These are phyloP conservation scores for Leptopterna dolabrata DNA, from an alignment of 2,888 invertebrate genomes.

Conservation along the genomic window DNA sequence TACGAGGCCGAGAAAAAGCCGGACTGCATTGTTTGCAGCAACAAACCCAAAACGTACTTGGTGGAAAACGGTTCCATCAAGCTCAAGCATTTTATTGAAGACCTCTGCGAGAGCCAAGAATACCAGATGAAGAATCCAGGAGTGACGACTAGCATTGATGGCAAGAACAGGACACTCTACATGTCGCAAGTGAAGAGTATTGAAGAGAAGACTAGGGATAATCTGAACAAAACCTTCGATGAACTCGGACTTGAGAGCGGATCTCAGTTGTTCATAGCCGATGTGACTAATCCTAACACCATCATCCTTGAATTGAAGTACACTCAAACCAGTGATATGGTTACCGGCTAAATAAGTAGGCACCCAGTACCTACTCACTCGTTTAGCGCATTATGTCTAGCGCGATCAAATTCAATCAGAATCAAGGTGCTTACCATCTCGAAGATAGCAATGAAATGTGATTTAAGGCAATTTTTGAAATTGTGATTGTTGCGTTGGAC, in stretches of 20 bases:
- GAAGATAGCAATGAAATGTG: no score
- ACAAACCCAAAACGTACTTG: slow-evolving; percentile 74
- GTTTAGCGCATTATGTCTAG: no score
- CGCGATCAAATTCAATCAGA: not conserved
- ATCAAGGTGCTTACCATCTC: no score
- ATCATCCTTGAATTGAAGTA: slow-evolving; percentile 76
- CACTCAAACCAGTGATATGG: slow-evolving; percentile 19
- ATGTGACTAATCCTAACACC: slow-evolving; percentile 88
- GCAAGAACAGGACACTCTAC: slow-evolving; percentile 91
- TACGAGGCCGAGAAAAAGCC: slow-evolving; percentile 90
- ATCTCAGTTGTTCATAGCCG: slow-evolving; percentile 89
- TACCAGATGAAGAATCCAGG: slow-evolving; percentile 94
- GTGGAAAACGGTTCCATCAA: slow-evolving; percentile 76
- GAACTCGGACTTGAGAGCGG: slow-evolving; percentile 89
- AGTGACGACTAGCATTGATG: slow-evolving; percentile 82
- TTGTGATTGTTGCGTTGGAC: no score
- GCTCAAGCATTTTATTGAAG: slow-evolving; percentile 84
- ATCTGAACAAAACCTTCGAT: slow-evolving; percentile 85
- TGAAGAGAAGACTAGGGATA: slow-evolving; percentile 87
- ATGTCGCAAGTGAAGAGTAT: slow-evolving; percentile 93
- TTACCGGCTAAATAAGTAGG: not conserved
- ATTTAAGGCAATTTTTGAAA: no score
- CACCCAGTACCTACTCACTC: not conserved
- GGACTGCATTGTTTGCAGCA: slow-evolving; percentile 90
- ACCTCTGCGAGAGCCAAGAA: slow-evolving; percentile 79